Evolutionary conservation across 2,888 invertebrate species (phyloP), one percentile per base, ranked within the genome.

Genomic region (Petrophora chlorosata): DNA sequence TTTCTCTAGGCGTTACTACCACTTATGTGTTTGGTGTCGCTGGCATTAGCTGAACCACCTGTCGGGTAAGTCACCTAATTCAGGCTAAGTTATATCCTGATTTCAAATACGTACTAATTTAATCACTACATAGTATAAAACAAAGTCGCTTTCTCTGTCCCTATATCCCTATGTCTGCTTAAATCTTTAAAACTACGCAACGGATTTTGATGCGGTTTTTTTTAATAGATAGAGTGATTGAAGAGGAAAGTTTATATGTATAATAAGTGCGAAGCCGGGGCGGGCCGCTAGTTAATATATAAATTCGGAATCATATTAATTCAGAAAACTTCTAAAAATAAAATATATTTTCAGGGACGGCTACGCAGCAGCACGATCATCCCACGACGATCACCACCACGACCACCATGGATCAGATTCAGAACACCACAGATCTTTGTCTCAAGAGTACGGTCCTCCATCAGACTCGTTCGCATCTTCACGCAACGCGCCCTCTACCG

Each of bases 401-500:
- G 8, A 45, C 25, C 46, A 48, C 22, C 34, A 42, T 10, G 39
- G 39, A 10, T 41, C 41, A 3, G 36, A 14, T 1, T 47, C 47
- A 25, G 47, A 41, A 30, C 36, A 42, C 16, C 36, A 42, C 22
- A 30, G 48, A 32, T 48, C 48, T 54, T 29, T 73, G 2, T 86
- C 90, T 38, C 80, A 84, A 45, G 84, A 85, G 42, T 92, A 92
- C 53, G 91, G 91, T 15, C 85, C 82, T 10, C 91, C 92, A 22
- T 55, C 67, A 17, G 69, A 67, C 5, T 8, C 33, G 4, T 14
- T 35, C 23, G 34, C 85, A 1, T 65, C 80, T 34, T 73, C 74
- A 2, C 77, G 79, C 3, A 68, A 67, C 44, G 51, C 65, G 2
- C 14, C 40, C n/a, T 45, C 38, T 9, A 28, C 9, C 8, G 48